Evolutionary conservation across 2,888 invertebrate species (phyloP).

Genomic region (Idaea straminata): DNA sequence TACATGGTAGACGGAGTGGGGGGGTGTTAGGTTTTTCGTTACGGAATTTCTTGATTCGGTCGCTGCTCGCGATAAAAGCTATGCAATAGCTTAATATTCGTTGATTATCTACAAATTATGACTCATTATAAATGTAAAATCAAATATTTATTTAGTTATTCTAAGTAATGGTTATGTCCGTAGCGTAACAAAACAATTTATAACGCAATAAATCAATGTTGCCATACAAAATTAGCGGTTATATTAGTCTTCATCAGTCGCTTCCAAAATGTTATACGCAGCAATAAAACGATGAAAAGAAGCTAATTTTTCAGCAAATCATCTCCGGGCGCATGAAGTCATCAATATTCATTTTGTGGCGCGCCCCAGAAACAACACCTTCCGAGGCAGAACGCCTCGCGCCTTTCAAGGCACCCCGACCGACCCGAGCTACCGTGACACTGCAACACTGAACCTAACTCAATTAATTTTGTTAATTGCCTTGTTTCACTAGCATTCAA

Average conservation of each 20-base stretch:
- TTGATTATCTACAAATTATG: too few species aligned
- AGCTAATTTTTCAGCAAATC: constrained; percentile 79
- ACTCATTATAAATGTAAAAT: too few species aligned
- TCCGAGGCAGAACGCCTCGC: constrained; percentile 55
- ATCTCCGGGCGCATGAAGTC: constrained; percentile 76
- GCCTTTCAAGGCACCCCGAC: constrained; percentile 70
- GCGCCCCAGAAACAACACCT: constrained; percentile 78
- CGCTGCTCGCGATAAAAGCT: too few species aligned
- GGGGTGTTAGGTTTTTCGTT: too few species aligned
- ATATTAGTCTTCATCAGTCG: constrained; percentile 77
- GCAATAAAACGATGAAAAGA: constrained; percentile 79
- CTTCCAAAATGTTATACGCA: constrained; percentile 55
- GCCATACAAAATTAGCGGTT: constrained; percentile 72
- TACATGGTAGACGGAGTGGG: too few species aligned
- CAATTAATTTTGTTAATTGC: constrained; percentile 75
- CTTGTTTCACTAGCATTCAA: constrained; percentile 60
- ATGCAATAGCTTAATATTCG: too few species aligned
- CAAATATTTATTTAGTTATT: constrained; percentile 29
- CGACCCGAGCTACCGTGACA: constrained; percentile 49
- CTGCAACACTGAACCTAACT: constrained; percentile 52
- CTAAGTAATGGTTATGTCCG: constrained; percentile 18
- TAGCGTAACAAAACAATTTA: constrained; percentile 49
- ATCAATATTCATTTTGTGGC: constrained; percentile 79
- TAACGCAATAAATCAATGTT: constrained; percentile 49
- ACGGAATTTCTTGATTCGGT: too few species aligned